Evolutionary conservation across 2,113 vertebrate genomes (phyloP).

Genomic region (Rhagologus leucostigma): DNA sequence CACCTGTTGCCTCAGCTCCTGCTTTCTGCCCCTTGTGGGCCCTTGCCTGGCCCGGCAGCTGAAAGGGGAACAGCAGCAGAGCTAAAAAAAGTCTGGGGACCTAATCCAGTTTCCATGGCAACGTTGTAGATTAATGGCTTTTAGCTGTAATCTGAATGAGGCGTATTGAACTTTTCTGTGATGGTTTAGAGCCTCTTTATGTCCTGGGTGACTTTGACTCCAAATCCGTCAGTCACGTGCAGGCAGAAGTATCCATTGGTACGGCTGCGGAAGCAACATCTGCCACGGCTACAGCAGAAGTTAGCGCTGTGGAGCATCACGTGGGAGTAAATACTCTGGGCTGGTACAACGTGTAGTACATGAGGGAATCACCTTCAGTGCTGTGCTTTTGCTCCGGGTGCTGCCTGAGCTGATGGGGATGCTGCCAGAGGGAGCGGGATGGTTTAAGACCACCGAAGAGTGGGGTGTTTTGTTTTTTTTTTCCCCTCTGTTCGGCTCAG

Average conservation of each 20-base stretch:
- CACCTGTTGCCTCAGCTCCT: neutral
- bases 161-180: neutral
- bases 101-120: constrained; percentile 27
- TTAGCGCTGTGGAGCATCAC: neutral
- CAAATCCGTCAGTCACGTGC: neutral
- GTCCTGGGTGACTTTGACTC: neutral
- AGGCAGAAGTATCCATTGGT: neutral
- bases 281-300: neutral
- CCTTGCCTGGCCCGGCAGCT: neutral
- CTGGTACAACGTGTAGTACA: neutral
- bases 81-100: constrained; percentile 10
- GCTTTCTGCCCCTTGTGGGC: neutral
- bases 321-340: neutral
- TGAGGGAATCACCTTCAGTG: neutral
- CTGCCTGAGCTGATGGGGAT: neutral
- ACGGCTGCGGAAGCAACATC: neutral
- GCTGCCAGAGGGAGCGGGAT: neutral
- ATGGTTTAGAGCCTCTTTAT: constrained; percentile 4
- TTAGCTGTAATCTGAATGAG: constrained; percentile 42
- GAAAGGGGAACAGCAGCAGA: neutral
- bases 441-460: neutral
- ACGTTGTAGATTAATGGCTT: constrained; percentile 40
- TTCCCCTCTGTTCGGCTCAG: neutral
- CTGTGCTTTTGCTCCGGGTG: neutral
- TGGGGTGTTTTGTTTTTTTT: accelerated